Base-by-base conservation (phyloP, 2,113 vertebrate species). In the Hypocryptadius cinnamomeus region DNA sequence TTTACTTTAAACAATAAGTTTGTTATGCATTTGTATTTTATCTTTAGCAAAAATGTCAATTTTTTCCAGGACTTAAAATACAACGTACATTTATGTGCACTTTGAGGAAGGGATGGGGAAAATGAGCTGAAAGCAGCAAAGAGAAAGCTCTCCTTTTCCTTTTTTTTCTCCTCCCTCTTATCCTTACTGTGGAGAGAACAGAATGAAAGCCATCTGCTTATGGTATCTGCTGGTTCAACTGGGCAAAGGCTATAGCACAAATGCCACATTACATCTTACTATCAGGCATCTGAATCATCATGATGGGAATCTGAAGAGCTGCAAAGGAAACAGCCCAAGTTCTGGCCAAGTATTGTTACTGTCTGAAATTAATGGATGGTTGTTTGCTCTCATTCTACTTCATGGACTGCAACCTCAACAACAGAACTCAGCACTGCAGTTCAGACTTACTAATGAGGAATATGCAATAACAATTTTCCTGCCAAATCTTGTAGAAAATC, bases 181-280 rank as follows among this genome's bases (percentile, higher is more conserved):
- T 8, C 61, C 35, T 71, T 59, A 50, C 27, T 4, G 39, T 27
- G 68, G 47, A 30, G 64, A 64, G 39, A 82, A 71, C 57, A 92
- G 85, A 91, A 91, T 12, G 21, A 87, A 95, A 82, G 37, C 81
- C 90, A 82, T 94, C 71, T 94, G 87, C 40, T 79, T 61, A 82
- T 30, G 31, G 53, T 69, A 65, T 28, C 78, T 17, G 6, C 39
- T 68, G 66, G 37, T 39, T 78, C 83, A 56, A 77, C 42, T 35
- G 45, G 45, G 82, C 64, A 77, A 94, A 79, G 4, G 3, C 81
- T 83, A 24, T 1, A 92, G 74, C 79, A 82, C 63, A 53, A 91
- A 45, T 9, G 6, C 20, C 70, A 79, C 59, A 23, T 60, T 71
- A 71, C 60, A 5, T 64, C 81, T 85, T 44, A 11, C 70, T 60